Base-by-base conservation (phyloP, 2,888 invertebrate species). In the Aphidius colemani region DNA sequence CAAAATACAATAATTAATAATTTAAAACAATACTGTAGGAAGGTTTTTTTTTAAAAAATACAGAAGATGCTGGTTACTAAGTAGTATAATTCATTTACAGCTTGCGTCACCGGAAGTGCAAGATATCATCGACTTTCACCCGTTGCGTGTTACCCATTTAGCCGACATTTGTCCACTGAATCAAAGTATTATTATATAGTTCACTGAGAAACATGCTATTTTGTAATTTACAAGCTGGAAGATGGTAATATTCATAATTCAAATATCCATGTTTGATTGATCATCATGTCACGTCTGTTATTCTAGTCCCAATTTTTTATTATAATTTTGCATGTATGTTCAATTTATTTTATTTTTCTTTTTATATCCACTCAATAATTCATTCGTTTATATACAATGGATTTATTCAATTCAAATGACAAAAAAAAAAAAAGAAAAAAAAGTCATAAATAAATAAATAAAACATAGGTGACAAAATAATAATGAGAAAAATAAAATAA, bases 51-150 rank as follows among this genome's bases (percentile, higher is more conserved):
- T 18, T 41, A 46, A 13, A 46, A 13, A 41, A 40, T 43, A 45
- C 45, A 53, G 39, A 18, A 40, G 53, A 51, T 51, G 6, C 48
- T 7, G n/a, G n/a, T 7, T 48, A 49, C 30, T 13, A 59, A 50
- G 60, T 40, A 55, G 40, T 57, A 53, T 50, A 41, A 8, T 44
- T 40, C 53, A 13, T 51, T 48, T 55, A 7, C 18, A 61, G 56
- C 66, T 69, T 69, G 66, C 67, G 67, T 69, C 67, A 66, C 64
- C 67, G 69, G 69, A 69, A 67, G 64, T 66, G 64, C 59, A 57
- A 66, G 63, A 67, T 66, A 67, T 69, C 67, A 64, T 65, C 67
- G 64, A 66, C 69, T 69, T 69, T 69, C 69, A 69, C 69, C 57
- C 64, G 53, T 67, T 60, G 64, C 59, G 44, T 61, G 43, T 50